Percentiles rank a stretch among this genome's conserved stretches.
These are phyloP conservation scores for Chrosomus eos DNA, from an alignment of 2,797 vertebrate species.

Conservation along the genomic window DNA sequence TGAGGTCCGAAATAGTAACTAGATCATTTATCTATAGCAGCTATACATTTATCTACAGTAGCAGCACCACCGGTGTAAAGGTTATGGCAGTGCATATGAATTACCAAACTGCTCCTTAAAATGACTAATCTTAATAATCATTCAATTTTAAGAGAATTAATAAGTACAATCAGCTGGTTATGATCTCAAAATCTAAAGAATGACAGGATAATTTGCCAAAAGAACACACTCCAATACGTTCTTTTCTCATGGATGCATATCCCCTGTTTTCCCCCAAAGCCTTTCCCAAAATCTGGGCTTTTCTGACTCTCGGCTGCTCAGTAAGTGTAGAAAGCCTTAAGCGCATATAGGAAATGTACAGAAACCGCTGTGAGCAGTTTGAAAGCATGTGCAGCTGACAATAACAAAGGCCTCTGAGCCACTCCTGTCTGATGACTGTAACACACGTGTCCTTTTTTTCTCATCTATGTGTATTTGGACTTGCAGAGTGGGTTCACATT, in stretches of 20 bases:
- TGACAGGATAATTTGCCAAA: not conserved
- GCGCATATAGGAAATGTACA: not conserved
- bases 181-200: not conserved
- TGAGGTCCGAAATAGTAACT: not conserved
- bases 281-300: not conserved
- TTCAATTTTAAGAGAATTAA: not conserved
- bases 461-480: slow-evolving; percentile 18
- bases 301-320: not conserved
- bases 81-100: not conserved
- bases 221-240: not conserved
- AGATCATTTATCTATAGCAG: not conserved
- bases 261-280: not conserved
- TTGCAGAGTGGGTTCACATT: slow-evolving; percentile 40
- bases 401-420: slow-evolving; percentile 15
- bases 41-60: not conserved
- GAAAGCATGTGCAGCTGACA: not conserved
- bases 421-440: slow-evolving; percentile 31
- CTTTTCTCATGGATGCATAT: not conserved
- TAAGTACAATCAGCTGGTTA: not conserved
- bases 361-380: not conserved
- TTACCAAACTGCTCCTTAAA: not conserved
- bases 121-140: not conserved
- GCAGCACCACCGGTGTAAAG: not conserved
- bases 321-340: not conserved
- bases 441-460: slow-evolving; percentile 23